Conservation (phyloP, 1,140 invertebrate genomes). For the Ips nitidus region DNA sequence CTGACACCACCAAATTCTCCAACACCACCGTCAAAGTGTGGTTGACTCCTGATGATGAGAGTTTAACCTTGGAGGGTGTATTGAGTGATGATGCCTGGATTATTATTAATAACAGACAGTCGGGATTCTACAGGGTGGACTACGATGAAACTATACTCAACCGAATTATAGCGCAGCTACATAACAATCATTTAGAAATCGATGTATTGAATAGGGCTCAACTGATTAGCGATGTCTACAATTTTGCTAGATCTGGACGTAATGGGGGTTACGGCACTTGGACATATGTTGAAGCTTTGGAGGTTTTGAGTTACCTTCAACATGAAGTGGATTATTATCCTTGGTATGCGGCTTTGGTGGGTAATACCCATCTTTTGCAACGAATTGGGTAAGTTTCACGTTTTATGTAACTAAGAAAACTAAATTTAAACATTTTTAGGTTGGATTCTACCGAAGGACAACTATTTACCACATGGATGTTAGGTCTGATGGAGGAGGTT, state of each 20-base stretch:
- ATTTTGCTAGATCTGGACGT: constrained; percentile 56
- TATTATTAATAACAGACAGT: constrained; percentile 68
- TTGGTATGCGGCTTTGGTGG: constrained; percentile 63
- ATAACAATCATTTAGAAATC: constrained; percentile 58
- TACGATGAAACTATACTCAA: constrained; percentile 73
- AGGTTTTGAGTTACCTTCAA: constrained; percentile 61
- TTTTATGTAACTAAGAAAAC: neutral
- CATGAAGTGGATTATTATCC: constrained; percentile 65
- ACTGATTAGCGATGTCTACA: constrained; percentile 77
- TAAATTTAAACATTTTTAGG: constrained; percentile 51
- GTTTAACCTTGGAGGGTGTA: constrained; percentile 3
- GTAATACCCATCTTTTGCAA: constrained; percentile 55
- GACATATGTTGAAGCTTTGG: constrained; percentile 56
- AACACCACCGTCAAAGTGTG: constrained; percentile 57
- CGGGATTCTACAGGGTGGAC: constrained; percentile 78
- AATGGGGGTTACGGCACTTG: constrained; percentile 38
- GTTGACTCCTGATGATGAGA: constrained; percentile 42
- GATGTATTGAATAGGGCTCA: constrained; percentile 75
- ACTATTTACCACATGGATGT: constrained; percentile 16
- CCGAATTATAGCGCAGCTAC: constrained; percentile 58
- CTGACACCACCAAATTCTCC: constrained; percentile 54
- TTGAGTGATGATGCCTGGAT: constrained; percentile 61
- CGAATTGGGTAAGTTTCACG: constrained; percentile 26
- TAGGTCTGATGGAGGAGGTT: constrained; percentile 20
- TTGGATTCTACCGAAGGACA: constrained; percentile 36